phyloP scores from a whole-genome alignment of 2,113 vertebrate species.

The Charadrius vociferus region DNA sequence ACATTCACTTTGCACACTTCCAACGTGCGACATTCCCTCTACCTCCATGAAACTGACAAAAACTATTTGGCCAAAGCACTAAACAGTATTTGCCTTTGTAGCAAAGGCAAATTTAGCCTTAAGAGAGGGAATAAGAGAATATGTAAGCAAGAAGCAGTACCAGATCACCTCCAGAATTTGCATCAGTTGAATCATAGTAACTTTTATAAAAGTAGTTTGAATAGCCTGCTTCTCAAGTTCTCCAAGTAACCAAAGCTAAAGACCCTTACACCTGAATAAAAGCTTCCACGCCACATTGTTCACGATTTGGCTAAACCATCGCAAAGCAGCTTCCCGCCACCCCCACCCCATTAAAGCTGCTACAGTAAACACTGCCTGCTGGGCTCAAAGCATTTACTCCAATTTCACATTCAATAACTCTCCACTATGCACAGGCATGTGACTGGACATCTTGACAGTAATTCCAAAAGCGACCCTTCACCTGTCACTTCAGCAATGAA shows the following conservation, averaged over 20 bases:
- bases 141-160: not conserved
- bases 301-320: not conserved
- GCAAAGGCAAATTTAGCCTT: not conserved
- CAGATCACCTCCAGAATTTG: not conserved
- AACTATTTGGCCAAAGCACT: not conserved
- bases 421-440: not conserved
- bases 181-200: not conserved
- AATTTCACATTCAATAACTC: not conserved
- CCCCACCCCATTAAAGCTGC: not conserved
- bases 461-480: constrained; percentile 46
- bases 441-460: not conserved
- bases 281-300: not conserved
- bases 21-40: not conserved
- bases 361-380: not conserved
- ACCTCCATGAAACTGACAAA: not conserved
- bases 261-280: not conserved
- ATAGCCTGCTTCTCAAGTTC: not conserved
- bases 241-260: not conserved
- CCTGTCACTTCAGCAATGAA: constrained; percentile 96
- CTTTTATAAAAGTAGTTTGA: not conserved
- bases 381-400: not conserved
- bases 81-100: not conserved
- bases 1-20: not conserved
- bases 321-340: not conserved
- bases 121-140: not conserved